phyloP scores from a whole-genome alignment of 2,888 invertebrate genomes.

The Stegophylla sp. region DNA sequence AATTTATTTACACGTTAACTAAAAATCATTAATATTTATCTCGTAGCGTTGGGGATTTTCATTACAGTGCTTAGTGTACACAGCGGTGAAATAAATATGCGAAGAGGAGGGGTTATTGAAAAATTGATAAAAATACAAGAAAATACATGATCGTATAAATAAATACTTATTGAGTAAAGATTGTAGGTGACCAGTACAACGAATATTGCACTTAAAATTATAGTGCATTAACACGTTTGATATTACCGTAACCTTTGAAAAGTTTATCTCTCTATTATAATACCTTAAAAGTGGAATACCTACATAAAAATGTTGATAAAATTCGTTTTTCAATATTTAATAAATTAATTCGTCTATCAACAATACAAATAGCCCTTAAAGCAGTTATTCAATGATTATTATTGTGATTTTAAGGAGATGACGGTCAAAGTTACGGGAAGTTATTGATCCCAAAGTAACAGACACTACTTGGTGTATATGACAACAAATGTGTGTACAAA shows the following conservation, averaged over 20 bases:
- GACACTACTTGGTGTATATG: background rate
- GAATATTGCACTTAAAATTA: too few relatives aligned
- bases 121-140: constrained; percentile 17
- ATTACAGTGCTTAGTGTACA: constrained; percentile 16
- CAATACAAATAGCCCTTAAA: too few relatives aligned
- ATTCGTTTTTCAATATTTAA: background rate
- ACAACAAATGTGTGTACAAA: background rate
- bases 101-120: background rate
- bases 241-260: constrained; percentile 47
- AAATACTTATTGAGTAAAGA: background rate
- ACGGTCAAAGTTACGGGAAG: too few relatives aligned
- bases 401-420: too few relatives aligned
- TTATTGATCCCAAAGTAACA: background rate
- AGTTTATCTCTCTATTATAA: constrained; percentile 24
- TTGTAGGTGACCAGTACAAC: background rate
- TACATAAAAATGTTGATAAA: background rate
- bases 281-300: background rate
- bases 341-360: background rate
- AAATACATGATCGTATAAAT: background rate
- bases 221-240: background rate
- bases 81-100: constrained; percentile 16
- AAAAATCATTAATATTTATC: constrained; percentile 21
- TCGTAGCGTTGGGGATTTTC: constrained; percentile 1
- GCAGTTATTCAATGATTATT: too few relatives aligned
- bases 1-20: constrained; percentile 12